These are phyloP conservation scores for Hemitrygon akajei DNA, from an alignment of 2,797 vertebrate genomes.

Conservation along the genomic window DNA sequence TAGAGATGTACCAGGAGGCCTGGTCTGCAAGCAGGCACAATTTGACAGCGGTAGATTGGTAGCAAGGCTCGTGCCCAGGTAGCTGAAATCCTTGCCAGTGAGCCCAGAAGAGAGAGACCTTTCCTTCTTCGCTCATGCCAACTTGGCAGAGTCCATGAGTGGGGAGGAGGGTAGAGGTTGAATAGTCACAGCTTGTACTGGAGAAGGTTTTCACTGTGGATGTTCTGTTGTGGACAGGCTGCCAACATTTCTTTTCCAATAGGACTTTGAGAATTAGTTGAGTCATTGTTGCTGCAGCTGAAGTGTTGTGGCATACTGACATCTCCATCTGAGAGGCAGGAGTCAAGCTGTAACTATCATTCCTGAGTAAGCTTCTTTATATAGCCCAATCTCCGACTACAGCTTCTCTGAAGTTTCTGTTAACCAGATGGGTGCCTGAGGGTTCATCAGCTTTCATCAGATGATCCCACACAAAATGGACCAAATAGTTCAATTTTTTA, in stretches of 20 bases:
- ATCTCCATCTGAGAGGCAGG: neutral
- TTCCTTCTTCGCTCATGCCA: neutral
- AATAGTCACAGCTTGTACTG: neutral
- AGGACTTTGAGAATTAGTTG: neutral
- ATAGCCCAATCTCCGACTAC: neutral
- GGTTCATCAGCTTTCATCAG: too few species aligned
- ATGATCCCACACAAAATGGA: too few species aligned
- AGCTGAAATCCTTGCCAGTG: neutral
- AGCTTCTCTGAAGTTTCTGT: neutral
- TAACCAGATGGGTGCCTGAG: too few species aligned
- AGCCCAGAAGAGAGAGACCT: neutral
- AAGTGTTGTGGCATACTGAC: neutral
- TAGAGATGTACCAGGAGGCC: constrained; percentile 7
- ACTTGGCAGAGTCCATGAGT: neutral
- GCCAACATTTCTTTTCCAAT: neutral
- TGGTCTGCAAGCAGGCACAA: neutral
- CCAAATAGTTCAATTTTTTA: too few species aligned
- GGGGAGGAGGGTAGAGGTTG: neutral
- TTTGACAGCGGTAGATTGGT: neutral
- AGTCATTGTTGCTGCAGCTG: neutral
- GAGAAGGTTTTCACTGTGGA: neutral
- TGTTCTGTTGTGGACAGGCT: neutral
- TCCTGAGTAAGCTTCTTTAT: neutral
- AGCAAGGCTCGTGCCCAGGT: neutral
- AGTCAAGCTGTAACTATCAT: neutral